Base-by-base conservation (phyloP, 2,113 vertebrate species). In the Anser brachyrhynchus region DNA sequence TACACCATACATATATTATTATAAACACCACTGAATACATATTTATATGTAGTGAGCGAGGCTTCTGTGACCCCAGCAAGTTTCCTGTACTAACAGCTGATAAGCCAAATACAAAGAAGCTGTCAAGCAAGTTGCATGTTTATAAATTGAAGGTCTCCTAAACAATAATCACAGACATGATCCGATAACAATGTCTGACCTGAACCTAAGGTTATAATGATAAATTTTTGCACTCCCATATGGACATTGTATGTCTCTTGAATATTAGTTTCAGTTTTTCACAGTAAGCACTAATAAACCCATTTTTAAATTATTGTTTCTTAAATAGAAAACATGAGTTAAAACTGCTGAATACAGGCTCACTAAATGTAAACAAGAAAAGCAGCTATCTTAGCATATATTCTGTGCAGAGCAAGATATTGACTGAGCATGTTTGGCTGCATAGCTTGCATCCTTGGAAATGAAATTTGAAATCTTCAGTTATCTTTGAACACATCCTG, bases 291-390 rank as follows among this genome's bases (percentile, higher is more conserved):
- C 6, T 65, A 31, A 16, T 3, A 61, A 1, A 80, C 1, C n/a
- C 11, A 20, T 55, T 95, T 79, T 1, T 35, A 76, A 94, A 90
- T 54, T 23, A 23, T 2, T 51, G 7, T 44, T 67, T 87, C 4
- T 78, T 52, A 88, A 80, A 69, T 65, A 82, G 21, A 43, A 73
- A 64, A 2, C 8, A 23, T 59, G 23, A 44, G 6, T 41, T 41
- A 81, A 74, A 84, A 31, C 18, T 72, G 19, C 22, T 57, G 46
- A 67, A 23, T 49, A 28, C 2, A 54, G 33, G 4, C 13, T 87
- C 6, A 29, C 52, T 61, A 55, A 6, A 1, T 0, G 0, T 41
- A 65, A 43, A 52, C 28, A 57, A 25, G 2, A 83, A 43, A 37
- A 77, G 17, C 4, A 55, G 3, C 18, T 65, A 10, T 77, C 64